Evolutionary conservation across 2,797 vertebrate species (phyloP), one percentile per base, ranked within the genome.

Genomic region (Sylvia borin): DNA sequence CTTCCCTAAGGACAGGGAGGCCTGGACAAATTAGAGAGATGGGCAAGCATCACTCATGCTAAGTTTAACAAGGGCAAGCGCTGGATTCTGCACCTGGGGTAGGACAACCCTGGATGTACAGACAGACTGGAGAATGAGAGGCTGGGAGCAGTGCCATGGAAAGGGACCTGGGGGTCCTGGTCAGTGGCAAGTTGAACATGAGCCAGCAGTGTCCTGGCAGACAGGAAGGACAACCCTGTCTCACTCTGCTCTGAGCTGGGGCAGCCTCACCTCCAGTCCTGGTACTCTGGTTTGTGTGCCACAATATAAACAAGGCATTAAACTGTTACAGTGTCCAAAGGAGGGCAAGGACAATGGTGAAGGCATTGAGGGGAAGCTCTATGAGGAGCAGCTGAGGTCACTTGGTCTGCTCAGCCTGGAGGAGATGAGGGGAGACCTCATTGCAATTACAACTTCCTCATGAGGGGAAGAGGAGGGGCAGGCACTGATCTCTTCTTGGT

Each of bases 111-210:
- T 25, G 45, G 16, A 25, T 26, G 21, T 36, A 70, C 5, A 4
- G 31, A 25, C 20, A 34, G 20, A 43, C 20, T 34, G 24, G 10
- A 25, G 25, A 68, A 24, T 13, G 45, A 51, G 34, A 40, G 3
- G 32, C 36, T 29, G 31, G 19, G 5, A 54, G 48, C 32, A 68
- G 31, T 7, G 27, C n/a, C 14, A 11, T 18, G 9, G 31, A 68
- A 68, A 80, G 54, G 7, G 36, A 60, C 36, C 20, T 43, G 47
- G 8, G 8, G 4, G 13, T 60, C 26, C 3, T 36, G 55, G 32
- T 13, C 2, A 0, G 7, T 31, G 20, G 16, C 10, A 60, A 60
- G 16, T 2, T 31, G 38, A 51, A 60, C 16, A 5, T 4, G 16
- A 20, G 7, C 2, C 10, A 43, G 36, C 26, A 80, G 36, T 9